Evolutionary conservation across 2,797 vertebrate genomes (phyloP), one percentile per base, ranked within the genome.

Genomic region (Pogonophryne albipinna): DNA sequence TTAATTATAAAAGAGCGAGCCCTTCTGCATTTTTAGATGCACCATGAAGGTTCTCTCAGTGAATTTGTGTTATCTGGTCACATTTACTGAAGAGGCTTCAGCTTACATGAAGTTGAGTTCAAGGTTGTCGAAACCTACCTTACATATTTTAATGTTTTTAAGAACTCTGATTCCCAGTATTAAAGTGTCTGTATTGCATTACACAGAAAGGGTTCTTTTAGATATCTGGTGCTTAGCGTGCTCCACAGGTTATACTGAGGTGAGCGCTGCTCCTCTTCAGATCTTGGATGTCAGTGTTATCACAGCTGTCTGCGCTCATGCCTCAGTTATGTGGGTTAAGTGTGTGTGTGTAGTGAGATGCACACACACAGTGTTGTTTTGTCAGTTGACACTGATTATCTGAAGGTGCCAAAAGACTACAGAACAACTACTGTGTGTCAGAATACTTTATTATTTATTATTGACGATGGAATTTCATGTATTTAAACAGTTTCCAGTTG

Each of bases 211-310:
- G 19, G 20, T 71, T 74, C 51, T 74, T 38, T 4, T 45, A 16
- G 44, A 17, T 51, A n/a, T 65, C n/a, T 78, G 74, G 16, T 15
- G 27, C 70, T 74, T 50, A 75, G 80, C 77, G 50, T 79, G 53
- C 84, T 82, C 69, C 69, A 53, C 85, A 86, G 87, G 84, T 87
- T 87, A 66, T 49, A 53, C 80, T 4, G 52, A 82, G 66, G 78
- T 82, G 76, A 56, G 66, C 16, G 42, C 73, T 60, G 78, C 69
- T 85, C 31, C 78, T 83, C 88, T 64, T 82, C 83, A 72, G 73
- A 82, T 86, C 82, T 91, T 93, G 87, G 71, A 87, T 89, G 88
- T 66, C 65, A 14, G 69, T 91, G 89, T 92, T 94, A 63, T 92
- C 80, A 79, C 93, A 93, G 92, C 91, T 94, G 94, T 75, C 79